Evolutionary conservation across 2,888 invertebrate genomes (phyloP).

Genomic region (Drosophila atripex): DNA sequence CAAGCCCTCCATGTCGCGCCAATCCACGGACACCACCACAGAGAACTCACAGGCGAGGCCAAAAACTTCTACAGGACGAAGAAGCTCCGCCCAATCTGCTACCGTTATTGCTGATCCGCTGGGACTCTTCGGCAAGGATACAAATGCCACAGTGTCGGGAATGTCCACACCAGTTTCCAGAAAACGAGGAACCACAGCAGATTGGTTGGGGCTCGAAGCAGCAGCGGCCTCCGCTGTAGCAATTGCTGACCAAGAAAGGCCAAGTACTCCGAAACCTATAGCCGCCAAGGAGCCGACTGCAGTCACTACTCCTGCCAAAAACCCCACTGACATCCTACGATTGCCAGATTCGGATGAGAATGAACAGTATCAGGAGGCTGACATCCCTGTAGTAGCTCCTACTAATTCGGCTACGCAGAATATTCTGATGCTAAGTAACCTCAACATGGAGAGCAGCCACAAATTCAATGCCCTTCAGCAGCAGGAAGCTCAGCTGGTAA

Average conservation of each 20-base stretch:
- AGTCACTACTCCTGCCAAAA: slow-evolving; percentile 16
- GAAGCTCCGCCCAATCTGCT: slow-evolving; percentile 75
- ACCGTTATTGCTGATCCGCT: slow-evolving; percentile 69
- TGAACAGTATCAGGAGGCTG: slow-evolving; percentile 20
- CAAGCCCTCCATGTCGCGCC: slow-evolving; percentile 80
- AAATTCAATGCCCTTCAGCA: slow-evolving; percentile 79
- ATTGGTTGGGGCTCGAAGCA: slow-evolving; percentile 82
- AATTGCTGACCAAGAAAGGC: slow-evolving; percentile 31
- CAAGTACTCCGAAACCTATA: slow-evolving; percentile 40
- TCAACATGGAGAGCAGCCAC: slow-evolving; percentile 79
- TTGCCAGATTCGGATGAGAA: slow-evolving; percentile 48
- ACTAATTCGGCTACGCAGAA: slow-evolving; percentile 62
- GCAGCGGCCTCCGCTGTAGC: slow-evolving; percentile 29
- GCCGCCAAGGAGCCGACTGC: slow-evolving; percentile 21
- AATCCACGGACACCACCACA: slow-evolving; percentile 83
- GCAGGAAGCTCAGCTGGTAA: slow-evolving; percentile 81
- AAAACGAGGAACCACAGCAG: slow-evolving; percentile 76
- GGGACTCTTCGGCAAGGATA: slow-evolving; percentile 72
- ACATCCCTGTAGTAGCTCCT: background rate
- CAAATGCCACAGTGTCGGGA: slow-evolving; percentile 53
- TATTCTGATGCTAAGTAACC: slow-evolving; percentile 72
- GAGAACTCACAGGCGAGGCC: slow-evolving; percentile 79
- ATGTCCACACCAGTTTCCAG: slow-evolving; percentile 75
- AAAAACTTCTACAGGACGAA: slow-evolving; percentile 80
- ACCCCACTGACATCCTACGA: slow-evolving; percentile 50